phyloP scores from a whole-genome alignment of 2,113 vertebrate species.

The Colius striatus region DNA sequence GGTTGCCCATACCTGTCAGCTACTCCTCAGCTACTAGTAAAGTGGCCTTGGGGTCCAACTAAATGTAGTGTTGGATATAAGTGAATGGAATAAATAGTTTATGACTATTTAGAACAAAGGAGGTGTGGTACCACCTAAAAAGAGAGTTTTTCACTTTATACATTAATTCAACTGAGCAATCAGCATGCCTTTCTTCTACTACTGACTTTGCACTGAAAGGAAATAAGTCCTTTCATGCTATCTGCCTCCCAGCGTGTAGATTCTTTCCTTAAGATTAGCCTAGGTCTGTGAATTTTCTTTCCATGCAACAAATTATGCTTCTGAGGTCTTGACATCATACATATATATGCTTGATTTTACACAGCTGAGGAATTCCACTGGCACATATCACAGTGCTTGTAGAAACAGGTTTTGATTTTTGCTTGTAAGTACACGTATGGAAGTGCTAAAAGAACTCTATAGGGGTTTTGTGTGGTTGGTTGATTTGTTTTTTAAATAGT shows the following conservation, averaged over 20 bases:
- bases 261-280: neutral
- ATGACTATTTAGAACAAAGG: neutral
- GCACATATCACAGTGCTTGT: neutral
- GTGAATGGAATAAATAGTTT: slow-evolving; percentile 8
- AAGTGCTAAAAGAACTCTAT: neutral
- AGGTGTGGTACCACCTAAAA: neutral
- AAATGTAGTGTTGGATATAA: slow-evolving; percentile 10
- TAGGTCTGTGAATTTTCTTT: neutral
- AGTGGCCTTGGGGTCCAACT: neutral
- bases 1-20: neutral
- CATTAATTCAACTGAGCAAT: neutral
- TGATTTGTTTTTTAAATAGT: neutral
- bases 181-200: neutral
- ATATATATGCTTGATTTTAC: neutral
- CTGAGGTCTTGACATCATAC: neutral
- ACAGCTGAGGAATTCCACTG: neutral
- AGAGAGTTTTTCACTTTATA: neutral
- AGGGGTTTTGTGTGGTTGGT: neutral
- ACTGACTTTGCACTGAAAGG: neutral
- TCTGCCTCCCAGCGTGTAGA: neutral
- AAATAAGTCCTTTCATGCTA: neutral
- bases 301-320: neutral
- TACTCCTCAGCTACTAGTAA: neutral
- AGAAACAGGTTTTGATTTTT: neutral
- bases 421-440: neutral